A percentile compares a stretch with the other conserved stretches of the same genome.
phyloP scores from a whole-genome alignment of 2,113 vertebrate species.

The Notechis scutatus region DNA sequence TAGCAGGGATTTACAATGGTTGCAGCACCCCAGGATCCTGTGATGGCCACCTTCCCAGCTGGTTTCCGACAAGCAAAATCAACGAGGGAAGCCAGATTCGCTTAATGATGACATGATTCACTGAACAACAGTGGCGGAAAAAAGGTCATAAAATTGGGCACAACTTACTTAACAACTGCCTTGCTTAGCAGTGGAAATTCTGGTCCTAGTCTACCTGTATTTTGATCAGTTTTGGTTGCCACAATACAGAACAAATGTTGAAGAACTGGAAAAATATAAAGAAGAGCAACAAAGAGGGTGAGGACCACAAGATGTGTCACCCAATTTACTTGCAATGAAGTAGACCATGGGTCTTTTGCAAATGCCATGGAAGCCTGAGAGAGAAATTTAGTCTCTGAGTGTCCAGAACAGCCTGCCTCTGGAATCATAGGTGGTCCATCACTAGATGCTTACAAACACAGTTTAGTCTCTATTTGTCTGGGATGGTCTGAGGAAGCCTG shows the following conservation, averaged over 20 bases:
- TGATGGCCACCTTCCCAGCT: not conserved
- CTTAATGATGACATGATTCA: not conserved
- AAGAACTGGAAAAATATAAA: not conserved
- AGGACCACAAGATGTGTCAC: constrained; percentile 78
- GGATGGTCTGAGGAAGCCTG: not conserved
- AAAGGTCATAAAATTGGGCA: not conserved
- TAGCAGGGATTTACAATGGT: not conserved
- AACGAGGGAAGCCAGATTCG: not conserved
- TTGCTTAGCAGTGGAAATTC: not conserved
- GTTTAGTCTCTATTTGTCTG: not conserved
- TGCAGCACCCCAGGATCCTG: not conserved
- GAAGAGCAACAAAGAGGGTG: not conserved
- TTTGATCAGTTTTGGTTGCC: not conserved
- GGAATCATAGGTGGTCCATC: not conserved
- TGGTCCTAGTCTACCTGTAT: not conserved
- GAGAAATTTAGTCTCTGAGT: constrained; percentile 21
- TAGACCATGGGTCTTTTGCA: constrained; percentile 69
- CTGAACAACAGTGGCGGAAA: not conserved
- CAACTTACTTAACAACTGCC: not conserved
- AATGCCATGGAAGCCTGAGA: constrained; percentile 66
- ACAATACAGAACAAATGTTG: not conserved
- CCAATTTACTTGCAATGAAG: constrained; percentile 94
- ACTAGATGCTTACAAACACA: not conserved
- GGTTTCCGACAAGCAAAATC: not conserved
- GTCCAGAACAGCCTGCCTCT: not conserved